phyloP scores from a whole-genome alignment of 1,140 invertebrate species.

The Formica selysi region DNA sequence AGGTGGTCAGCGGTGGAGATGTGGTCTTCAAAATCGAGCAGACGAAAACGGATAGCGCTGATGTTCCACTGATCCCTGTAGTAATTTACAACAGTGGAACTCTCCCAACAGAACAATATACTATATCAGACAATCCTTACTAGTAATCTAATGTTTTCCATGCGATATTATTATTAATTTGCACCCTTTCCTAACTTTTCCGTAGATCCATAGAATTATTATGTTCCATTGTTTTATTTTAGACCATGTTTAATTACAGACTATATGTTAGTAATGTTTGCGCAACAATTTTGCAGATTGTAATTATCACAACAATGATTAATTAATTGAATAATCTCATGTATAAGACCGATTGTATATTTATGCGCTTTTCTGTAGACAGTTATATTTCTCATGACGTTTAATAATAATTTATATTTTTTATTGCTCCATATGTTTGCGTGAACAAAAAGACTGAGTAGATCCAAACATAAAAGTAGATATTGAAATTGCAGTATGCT shows the following conservation, averaged over 20 bases:
- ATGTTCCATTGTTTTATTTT: not conserved
- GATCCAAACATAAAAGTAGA: not conserved
- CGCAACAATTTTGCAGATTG: not conserved
- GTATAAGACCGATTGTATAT: not conserved
- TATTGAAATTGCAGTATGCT: not conserved
- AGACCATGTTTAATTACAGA: not conserved
- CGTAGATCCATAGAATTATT: not conserved
- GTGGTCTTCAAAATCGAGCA: conserved; percentile 95
- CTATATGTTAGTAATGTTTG: not conserved
- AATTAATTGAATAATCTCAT: conserved; percentile 6
- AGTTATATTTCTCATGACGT: not conserved
- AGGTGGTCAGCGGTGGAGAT: conserved; percentile 93
- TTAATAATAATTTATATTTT: conserved; percentile 2
- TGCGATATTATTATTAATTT: conserved; percentile 1
- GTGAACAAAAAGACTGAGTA: conserved; percentile 19
- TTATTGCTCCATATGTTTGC: not conserved
- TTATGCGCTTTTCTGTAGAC: not conserved
- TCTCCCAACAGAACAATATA: conserved; percentile 88
- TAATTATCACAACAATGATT: not conserved
- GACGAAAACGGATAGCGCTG: conserved; percentile 91
- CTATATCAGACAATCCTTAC: conserved; percentile 90
- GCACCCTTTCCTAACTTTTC: not conserved
- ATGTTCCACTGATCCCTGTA: conserved; percentile 90
- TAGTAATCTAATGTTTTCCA: conserved; percentile 86
- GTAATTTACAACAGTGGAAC: conserved; percentile 90